Evolutionary conservation across 2,888 invertebrate species (phyloP).

Genomic region (Laspeyria flexula): DNA sequence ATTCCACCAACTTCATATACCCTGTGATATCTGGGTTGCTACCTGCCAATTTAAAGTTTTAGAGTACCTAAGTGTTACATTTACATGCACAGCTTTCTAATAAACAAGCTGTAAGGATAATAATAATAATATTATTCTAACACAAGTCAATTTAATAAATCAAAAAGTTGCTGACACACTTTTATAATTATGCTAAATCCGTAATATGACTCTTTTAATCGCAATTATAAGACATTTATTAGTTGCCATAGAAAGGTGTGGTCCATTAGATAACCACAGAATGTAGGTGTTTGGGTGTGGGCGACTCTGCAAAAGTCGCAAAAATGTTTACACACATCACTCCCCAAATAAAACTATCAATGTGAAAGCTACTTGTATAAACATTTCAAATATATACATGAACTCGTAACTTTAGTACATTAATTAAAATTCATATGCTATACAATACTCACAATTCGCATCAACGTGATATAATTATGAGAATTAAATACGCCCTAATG

Average conservation of each 20-base stretch:
- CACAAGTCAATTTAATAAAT: too few species aligned
- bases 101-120: too few species aligned
- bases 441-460: slow-evolving; percentile 27
- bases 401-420: slow-evolving; percentile 14
- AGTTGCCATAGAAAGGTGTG: slow-evolving; percentile 27
- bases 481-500: slow-evolving; percentile 33
- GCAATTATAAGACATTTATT: slow-evolving; percentile 34
- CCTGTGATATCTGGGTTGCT: too few species aligned
- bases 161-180: slow-evolving; percentile 33
- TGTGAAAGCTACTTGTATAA: slow-evolving; percentile 25
- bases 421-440: slow-evolving; percentile 39
- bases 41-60: too few species aligned
- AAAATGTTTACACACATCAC: slow-evolving; percentile 25
- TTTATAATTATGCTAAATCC: slow-evolving; percentile 16
- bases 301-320: slow-evolving; percentile 27
- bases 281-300: slow-evolving; percentile 26
- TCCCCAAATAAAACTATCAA: slow-evolving; percentile 6
- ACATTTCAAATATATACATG: slow-evolving; percentile 17
- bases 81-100: too few species aligned
- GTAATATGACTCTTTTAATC: slow-evolving; percentile 24
- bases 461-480: slow-evolving; percentile 27
- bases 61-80: too few species aligned
- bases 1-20: too few species aligned
- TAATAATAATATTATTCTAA: too few species aligned
- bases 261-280: slow-evolving; percentile 35